Percentiles rank a stretch among this genome's conserved stretches.
These are phyloP conservation scores for Anastrepha obliqua DNA, from an alignment of 1,140 invertebrate species.

Conservation along the genomic window DNA sequence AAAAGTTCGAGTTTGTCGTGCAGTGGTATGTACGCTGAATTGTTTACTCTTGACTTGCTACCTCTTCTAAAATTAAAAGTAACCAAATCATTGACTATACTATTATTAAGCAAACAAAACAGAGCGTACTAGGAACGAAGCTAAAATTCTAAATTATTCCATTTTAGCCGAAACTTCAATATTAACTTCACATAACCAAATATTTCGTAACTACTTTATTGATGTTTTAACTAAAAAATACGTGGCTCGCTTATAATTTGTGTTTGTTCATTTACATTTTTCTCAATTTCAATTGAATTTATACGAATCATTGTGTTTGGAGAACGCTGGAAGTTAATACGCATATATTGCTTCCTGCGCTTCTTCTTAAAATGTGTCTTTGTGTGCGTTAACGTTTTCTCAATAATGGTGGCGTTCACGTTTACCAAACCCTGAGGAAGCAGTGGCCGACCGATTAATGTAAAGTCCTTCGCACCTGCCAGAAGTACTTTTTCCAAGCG, in stretches of 20 bases:
- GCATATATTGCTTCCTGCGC: constrained; percentile 84
- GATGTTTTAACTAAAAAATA: neutral
- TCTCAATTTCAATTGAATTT: constrained; percentile 79
- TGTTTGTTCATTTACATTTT: constrained; percentile 61
- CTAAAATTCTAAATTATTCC: no score
- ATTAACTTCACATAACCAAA: neutral
- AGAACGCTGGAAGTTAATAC: constrained; percentile 83
- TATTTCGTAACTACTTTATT: constrained; percentile 9
- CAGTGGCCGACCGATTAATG: constrained; percentile 88
- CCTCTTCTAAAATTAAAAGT: no score
- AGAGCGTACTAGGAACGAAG: no score
- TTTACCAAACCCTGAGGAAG: constrained; percentile 84
- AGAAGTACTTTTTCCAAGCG: constrained; percentile 90
- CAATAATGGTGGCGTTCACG: constrained; percentile 90
- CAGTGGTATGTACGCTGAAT: no score
- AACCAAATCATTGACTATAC: no score
- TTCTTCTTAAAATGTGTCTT: constrained; percentile 85
- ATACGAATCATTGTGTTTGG: constrained; percentile 85
- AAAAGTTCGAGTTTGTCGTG: no score
- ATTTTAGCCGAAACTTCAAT: no score
- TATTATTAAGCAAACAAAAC: no score
- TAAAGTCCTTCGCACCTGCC: constrained; percentile 89
- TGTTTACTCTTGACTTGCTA: no score
- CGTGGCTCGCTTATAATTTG: constrained; percentile 3
- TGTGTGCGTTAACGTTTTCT: constrained; percentile 91